A percentile compares a stretch with the other conserved stretches of the same genome.
phyloP scores from a whole-genome alignment of 2,888 invertebrate species.

The Hydriomena furcata region DNA sequence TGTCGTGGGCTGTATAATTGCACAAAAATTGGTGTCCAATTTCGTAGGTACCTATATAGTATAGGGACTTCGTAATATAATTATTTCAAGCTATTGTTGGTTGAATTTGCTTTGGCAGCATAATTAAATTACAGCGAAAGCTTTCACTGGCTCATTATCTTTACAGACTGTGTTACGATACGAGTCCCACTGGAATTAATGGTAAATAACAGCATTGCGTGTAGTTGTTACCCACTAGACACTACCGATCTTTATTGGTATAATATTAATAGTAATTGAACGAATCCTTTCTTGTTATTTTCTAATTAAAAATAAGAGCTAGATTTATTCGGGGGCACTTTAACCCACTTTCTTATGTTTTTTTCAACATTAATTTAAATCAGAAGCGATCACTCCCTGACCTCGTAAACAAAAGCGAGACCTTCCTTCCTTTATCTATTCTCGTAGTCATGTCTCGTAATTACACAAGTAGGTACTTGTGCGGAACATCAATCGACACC shows the following conservation, averaged over 20 bases:
- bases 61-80: too few species aligned
- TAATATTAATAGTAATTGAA: constrained; percentile 17
- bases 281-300: constrained; percentile 18
- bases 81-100: constrained; percentile 21
- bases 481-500: constrained; percentile 53
- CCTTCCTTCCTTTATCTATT: constrained; percentile 23
- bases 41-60: constrained; percentile 3
- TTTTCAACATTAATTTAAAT: too few species aligned
- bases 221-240: too few species aligned
- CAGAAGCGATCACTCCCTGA: neutral
- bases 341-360: too few species aligned
- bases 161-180: constrained; percentile 36
- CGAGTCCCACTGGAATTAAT: constrained; percentile 36
- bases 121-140: constrained; percentile 42
- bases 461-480: too few species aligned
- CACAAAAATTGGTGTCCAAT: constrained; percentile 14
- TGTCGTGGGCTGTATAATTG: constrained; percentile 12
- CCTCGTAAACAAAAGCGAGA: too few species aligned
- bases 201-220: constrained; percentile 29
- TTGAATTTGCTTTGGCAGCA: constrained; percentile 30
- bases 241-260: constrained; percentile 16
- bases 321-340: too few species aligned
- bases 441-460: constrained; percentile 29
- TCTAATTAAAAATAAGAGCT: neutral
- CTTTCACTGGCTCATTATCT: constrained; percentile 46